These are phyloP conservation scores for Psittacula echo DNA, from an alignment of 2,797 vertebrate species.

Conservation along the genomic window DNA sequence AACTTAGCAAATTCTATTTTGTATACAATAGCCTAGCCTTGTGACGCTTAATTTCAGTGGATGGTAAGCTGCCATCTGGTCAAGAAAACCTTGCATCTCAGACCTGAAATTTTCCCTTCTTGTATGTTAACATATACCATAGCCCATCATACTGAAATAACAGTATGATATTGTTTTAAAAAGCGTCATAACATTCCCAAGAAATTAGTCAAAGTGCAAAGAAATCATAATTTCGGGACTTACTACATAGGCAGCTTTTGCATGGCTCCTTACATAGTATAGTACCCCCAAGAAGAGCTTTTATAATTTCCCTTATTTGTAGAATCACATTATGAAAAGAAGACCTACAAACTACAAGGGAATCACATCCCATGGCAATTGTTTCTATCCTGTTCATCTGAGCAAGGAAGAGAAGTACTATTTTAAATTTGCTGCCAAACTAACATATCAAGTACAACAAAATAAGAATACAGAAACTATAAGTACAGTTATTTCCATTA, in stretches of 20 bases:
- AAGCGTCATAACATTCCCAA: neutral
- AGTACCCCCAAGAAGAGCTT: neutral
- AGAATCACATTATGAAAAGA: neutral
- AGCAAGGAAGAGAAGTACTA: neutral
- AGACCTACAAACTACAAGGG: neutral
- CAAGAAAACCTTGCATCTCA: neutral
- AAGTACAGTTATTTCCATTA: neutral
- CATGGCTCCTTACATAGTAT: accelerated
- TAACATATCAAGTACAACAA: neutral
- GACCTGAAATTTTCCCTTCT: neutral
- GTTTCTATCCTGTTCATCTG: neutral
- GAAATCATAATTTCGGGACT: neutral
- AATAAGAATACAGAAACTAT: neutral
- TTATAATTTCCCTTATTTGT: neutral
- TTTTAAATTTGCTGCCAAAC: neutral
- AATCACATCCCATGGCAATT: neutral
- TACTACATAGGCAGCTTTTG: neutral
- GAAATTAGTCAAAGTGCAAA: neutral
- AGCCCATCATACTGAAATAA: neutral
- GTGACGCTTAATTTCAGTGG: neutral
- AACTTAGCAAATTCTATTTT: neutral
- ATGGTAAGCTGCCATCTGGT: neutral
- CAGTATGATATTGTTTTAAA: neutral
- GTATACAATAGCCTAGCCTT: neutral
- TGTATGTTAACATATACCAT: neutral